Evolutionary conservation across 2,113 vertebrate species (phyloP).

Genomic region (Campylomormyrus tamandua): DNA sequence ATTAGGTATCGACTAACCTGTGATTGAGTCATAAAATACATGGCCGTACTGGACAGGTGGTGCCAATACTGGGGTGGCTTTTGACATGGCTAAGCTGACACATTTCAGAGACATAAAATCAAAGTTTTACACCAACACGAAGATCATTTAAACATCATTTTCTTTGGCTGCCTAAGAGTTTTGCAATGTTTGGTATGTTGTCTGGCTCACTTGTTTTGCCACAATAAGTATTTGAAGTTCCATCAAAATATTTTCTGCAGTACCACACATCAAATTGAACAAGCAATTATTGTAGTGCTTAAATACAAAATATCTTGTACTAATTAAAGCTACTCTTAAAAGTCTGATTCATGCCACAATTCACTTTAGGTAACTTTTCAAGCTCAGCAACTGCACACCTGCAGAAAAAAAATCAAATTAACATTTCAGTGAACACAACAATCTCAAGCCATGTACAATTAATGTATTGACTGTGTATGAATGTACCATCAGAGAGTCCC

Average conservation of each 20-base stretch:
- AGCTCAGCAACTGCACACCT: not conserved
- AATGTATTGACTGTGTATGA: not conserved
- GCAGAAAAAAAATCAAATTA: not conserved
- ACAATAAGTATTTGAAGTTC: not conserved
- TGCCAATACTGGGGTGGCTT: not conserved
- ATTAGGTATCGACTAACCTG: not conserved
- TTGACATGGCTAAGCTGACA: not conserved
- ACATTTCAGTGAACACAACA: not conserved
- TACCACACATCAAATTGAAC: not conserved
- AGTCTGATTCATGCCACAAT: not conserved
- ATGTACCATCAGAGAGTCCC: not conserved
- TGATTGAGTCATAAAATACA: not conserved
- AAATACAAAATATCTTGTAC: not conserved
- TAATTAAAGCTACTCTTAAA: not conserved
- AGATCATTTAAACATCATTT: not conserved
- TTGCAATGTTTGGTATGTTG: not conserved
- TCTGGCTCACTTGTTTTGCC: not conserved
- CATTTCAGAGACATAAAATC: not conserved
- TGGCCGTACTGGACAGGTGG: not conserved
- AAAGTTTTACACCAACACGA: not conserved
- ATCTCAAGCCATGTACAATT: slow-evolving; percentile 1
- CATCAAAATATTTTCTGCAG: not conserved
- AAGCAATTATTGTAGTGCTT: not conserved
- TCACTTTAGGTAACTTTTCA: not conserved
- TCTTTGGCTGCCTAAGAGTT: not conserved